phyloP scores from a whole-genome alignment of 2,888 invertebrate genomes.

The Nephrotoma guestfalica region DNA sequence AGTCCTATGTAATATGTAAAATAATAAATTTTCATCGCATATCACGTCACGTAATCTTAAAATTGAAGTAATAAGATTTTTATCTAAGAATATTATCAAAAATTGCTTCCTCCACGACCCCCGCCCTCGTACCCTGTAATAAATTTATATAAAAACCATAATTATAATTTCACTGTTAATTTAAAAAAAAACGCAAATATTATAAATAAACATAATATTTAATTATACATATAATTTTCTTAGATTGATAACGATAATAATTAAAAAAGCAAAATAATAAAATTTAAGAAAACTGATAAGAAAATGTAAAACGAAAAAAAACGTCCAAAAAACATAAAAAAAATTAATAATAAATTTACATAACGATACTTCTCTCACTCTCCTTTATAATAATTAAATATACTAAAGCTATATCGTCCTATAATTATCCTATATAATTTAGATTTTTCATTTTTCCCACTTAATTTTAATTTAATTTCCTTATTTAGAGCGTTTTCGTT shows the following conservation, averaged over 20 bases:
- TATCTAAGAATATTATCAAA: background rate
- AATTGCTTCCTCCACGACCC: background rate
- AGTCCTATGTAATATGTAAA: background rate
- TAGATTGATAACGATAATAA: background rate
- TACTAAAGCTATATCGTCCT: background rate
- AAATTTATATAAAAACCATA: background rate
- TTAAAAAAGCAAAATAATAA: background rate
- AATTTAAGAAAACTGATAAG: background rate
- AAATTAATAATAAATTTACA: background rate
- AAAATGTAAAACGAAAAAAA: background rate
- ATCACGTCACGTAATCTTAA: background rate
- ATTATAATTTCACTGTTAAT: background rate
- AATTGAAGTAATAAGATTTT: background rate
- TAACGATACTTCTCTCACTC: background rate
- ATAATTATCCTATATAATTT: background rate
- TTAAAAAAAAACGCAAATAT: background rate
- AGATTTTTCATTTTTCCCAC: background rate
- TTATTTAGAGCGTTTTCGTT: background rate
- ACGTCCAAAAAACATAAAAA: background rate
- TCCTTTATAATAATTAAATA: background rate
- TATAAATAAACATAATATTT: background rate
- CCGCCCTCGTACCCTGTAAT: background rate
- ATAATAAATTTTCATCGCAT: background rate
- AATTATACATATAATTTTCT: background rate
- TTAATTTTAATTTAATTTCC: background rate